A percentile compares a stretch with the other conserved stretches of the same genome.
These are phyloP conservation scores for Aplochiton taeniatus DNA, from an alignment of 2,797 vertebrate genomes.

Conservation along the genomic window DNA sequence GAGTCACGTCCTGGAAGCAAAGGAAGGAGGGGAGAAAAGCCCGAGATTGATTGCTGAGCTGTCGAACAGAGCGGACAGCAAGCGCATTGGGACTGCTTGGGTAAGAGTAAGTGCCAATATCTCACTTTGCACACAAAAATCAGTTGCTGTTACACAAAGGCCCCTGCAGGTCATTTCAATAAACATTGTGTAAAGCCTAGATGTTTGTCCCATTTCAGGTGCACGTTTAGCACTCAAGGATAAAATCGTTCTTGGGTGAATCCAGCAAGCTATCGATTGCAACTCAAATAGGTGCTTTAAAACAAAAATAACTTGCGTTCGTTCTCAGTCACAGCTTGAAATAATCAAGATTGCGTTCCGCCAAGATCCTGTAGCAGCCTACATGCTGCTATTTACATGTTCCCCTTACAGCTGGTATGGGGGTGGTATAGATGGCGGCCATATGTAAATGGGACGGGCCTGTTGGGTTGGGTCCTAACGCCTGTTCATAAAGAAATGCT, in stretches of 20 bases:
- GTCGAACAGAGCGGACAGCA: constrained; percentile 28
- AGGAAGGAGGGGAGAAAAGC: constrained; percentile 48
- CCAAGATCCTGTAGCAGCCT: too few relatives aligned
- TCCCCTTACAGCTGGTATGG: constrained; percentile 4
- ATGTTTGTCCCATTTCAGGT: too few relatives aligned
- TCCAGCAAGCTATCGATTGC: too few relatives aligned
- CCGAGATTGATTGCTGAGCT: constrained; percentile 69
- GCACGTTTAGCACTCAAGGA: too few relatives aligned
- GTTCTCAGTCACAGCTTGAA: too few relatives aligned
- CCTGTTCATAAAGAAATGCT: constrained; percentile 39
- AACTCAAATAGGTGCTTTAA: too few relatives aligned
- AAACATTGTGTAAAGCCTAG: neutral
- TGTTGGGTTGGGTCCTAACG: constrained; percentile 21
- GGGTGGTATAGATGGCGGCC: constrained; percentile 34
- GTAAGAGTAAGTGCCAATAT: constrained; percentile 71
- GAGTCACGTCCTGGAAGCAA: constrained; percentile 54
- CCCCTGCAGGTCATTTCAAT: neutral
- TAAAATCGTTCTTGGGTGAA: too few relatives aligned
- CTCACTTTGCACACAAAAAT: constrained; percentile 66
- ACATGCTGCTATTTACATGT: too few relatives aligned
- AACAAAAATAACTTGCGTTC: too few relatives aligned
- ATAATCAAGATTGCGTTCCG: too few relatives aligned
- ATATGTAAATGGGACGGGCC: constrained; percentile 25
- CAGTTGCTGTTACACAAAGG: constrained; percentile 49
- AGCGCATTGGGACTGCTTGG: constrained; percentile 56